Evolutionary conservation across 2,797 vertebrate genomes (phyloP).

Genomic region (Telmatherina bonti): DNA sequence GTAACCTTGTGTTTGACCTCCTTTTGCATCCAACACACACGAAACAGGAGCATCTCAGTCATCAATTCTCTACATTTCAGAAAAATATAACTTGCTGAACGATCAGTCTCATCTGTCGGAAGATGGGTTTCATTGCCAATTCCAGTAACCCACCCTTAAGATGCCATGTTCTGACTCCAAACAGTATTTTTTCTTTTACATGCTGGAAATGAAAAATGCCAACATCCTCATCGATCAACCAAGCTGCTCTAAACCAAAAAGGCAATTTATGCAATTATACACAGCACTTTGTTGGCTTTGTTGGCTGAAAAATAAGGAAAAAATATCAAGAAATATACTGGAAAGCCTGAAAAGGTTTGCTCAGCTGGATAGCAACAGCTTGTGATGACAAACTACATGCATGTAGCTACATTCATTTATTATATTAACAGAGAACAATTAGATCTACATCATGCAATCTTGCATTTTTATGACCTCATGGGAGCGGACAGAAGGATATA

Average conservation of each 20-base stretch:
- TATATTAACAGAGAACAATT: conserved; percentile 56
- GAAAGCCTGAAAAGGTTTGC: conserved; percentile 33
- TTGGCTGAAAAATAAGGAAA: conserved; percentile 10
- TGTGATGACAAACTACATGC: conserved; percentile 58
- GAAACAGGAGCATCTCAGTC: conserved; percentile 9
- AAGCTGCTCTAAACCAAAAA: conserved; percentile 18
- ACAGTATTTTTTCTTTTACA: conserved; percentile 37
- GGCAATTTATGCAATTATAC: conserved; percentile 12
- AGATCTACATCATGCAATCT: conserved; percentile 40
- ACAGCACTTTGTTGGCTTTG: conserved; percentile 10
- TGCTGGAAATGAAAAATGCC: conserved; percentile 3
- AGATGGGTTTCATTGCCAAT: conserved; percentile 36
- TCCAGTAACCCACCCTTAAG: conserved; percentile 28
- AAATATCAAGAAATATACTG: conserved; percentile 18
- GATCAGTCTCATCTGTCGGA: conserved; percentile 24
- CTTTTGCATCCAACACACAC: conserved; percentile 10
- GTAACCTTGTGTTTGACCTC: conserved; percentile 39
- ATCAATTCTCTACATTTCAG: conserved; percentile 5
- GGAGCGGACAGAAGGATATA: conserved; percentile 39
- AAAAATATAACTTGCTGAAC: conserved; percentile 1
- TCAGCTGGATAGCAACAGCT: conserved; percentile 41
- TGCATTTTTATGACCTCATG: conserved; percentile 53
- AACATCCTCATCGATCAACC: conserved; percentile 6
- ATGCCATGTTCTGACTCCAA: conserved; percentile 5
- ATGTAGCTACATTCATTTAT: conserved; percentile 43